phyloP scores from a whole-genome alignment of 2,888 invertebrate genomes.

The Lumbricus terrestris region DNA sequence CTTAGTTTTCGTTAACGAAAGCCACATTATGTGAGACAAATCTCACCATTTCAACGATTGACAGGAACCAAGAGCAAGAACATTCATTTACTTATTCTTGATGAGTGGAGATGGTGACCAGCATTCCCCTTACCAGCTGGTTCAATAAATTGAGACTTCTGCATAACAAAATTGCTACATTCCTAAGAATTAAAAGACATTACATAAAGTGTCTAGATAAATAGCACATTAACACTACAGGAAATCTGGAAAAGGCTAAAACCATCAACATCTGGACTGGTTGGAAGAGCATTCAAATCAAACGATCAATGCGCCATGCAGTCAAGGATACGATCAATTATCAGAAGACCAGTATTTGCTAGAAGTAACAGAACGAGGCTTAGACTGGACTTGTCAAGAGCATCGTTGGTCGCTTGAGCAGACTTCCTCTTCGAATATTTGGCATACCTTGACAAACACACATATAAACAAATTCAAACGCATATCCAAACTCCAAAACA shows the following conservation, averaged over 20 bases:
- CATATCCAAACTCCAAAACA: background rate
- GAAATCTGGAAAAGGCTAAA: background rate
- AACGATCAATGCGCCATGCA: background rate
- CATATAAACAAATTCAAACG: conserved; percentile 8
- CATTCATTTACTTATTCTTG: no score
- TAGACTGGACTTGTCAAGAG: background rate
- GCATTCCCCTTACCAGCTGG: no score
- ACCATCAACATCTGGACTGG: no score
- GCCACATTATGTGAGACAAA: no score
- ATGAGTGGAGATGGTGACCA: no score
- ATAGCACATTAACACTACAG: background rate
- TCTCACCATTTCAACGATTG: no score
- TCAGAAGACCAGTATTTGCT: conserved; percentile 81
- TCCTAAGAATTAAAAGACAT: no score
- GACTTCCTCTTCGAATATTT: background rate
- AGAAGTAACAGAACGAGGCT: conserved; percentile 66
- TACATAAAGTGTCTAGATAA: no score
- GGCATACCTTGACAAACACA: conserved; percentile 22
- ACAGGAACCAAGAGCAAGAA: no score
- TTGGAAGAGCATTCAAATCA: background rate
- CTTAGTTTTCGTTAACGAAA: no score
- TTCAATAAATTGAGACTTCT: no score
- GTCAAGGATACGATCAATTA: conserved; percentile 74
- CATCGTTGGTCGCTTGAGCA: background rate
- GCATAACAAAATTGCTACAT: no score